Base-by-base conservation (phyloP, 2,888 invertebrate species). In the Branchipolynoe longqiensis region DNA sequence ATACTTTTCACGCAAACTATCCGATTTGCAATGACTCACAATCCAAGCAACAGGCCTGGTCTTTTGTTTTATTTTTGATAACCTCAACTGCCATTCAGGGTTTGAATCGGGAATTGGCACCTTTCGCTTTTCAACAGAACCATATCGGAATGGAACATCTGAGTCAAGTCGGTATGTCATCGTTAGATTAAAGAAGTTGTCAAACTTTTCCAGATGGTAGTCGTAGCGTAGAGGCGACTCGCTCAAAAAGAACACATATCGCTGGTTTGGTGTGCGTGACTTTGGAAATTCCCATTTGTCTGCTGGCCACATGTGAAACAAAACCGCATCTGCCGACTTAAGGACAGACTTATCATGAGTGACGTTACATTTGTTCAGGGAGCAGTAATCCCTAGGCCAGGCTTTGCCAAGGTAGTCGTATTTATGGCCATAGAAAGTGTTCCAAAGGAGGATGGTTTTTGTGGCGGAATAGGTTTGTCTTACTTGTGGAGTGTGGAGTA, bases 1-100 rank as follows among this genome's bases (percentile, higher is more conserved):
- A 78, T 88, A 90, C 0, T 83, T 33, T 73, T 90, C 89, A 22
- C 90, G 59, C 25, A 83, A 84, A 28, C 89, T 85, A 0, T 33
- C 40, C 0, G 90, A 86, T 6, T 31, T 12, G 81, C 90, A 89
- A 73, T 90, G 87, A 48, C 89, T 90, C 0, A 89, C 90, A 83
- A 89, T 87, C 90, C 90, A 90, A 3, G 87, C 88, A 0, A 87
- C 89, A 3, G 62, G 22, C 54, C 87, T 87, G n/a, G 81, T 87
- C 73, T 88, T 88, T 25, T 38, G 36, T 33, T 73, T 82, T n/a
- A 87, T 40, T 25, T 31, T 14, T n/a, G 62, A 18, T 25, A 62
- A n/a, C 25, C 25, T 25, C 25, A 31, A 25, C 6, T n/a, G 56
- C 2, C 2, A 56, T 12, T 25, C 2, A 56, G 56, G 56, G 3